Percentiles rank a stretch among this genome's conserved stretches.
Evolutionary conservation across 1,140 invertebrate genomes (phyloP).

Genomic region (Asobara japonica): DNA sequence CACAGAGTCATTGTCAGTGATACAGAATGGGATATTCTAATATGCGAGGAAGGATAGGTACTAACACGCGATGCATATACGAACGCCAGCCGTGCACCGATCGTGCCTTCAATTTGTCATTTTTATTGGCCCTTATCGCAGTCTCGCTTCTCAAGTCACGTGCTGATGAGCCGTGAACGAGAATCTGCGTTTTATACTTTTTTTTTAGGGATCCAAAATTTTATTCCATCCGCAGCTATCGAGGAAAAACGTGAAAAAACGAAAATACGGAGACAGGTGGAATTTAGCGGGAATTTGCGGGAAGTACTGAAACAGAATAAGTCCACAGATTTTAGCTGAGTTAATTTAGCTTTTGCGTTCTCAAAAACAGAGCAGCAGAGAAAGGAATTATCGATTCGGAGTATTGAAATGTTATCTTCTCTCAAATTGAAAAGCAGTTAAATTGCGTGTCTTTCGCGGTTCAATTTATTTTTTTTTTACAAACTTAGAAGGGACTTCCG

Average conservation of each 20-base stretch:
- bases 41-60: conserved; percentile 16
- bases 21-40: not conserved
- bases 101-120: conserved; percentile 51
- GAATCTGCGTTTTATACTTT: conserved; percentile 11
- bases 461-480: too few species aligned
- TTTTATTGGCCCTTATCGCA: conserved; percentile 44
- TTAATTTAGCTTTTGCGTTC: too few species aligned
- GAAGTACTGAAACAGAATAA: too few species aligned
- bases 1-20: conserved; percentile 14
- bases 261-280: not conserved
- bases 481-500: too few species aligned
- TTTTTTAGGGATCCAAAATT: not conserved
- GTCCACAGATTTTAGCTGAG: too few species aligned
- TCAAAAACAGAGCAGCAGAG: too few species aligned
- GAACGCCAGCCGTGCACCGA: conserved; percentile 36
- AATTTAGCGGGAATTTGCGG: too few species aligned
- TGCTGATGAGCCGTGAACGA: conserved; percentile 17
- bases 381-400: too few species aligned
- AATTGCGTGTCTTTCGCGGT: too few species aligned
- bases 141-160: conserved; percentile 24
- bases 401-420: too few species aligned
- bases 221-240: not conserved
- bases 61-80: conserved; percentile 29
- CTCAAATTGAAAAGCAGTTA: too few species aligned
- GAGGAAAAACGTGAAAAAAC: not conserved